Evolutionary conservation across 2,113 vertebrate species (phyloP), one percentile per base, ranked within the genome.

Genomic region (Raja brachyura): DNA sequence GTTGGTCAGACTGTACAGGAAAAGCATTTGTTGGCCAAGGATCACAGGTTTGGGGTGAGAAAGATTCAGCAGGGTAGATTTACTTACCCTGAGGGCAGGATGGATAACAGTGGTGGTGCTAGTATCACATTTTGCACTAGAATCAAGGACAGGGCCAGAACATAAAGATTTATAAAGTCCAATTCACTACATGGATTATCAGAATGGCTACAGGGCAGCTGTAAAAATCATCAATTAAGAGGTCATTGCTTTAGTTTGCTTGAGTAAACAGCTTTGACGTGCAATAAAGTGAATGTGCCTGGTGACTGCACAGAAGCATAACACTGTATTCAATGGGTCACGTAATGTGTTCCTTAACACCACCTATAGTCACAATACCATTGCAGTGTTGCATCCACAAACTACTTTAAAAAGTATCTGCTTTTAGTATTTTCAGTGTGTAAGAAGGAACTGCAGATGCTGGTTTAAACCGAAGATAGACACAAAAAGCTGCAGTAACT

Each of bases 161-260:
- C 59, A 88, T 88, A 88, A 88, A 66, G 28, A 7, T 66, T 14
- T 63, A 63, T 88, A 31, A 86, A 88, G 83, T 88, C 59, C 83
- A 88, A 66, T 88, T 88, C 28, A n/a, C 59, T n/a, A 20, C 59
- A 63, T 63, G 31, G 83, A 66, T 16, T 88, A 66, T 88, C 83
- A 14, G 59, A 88, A 88, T 88, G 59, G n/a, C 83, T 88, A 88
- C 59, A 66, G 83, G 59, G 83, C 14, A 88, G 83, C 59, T 31
- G 59, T 88, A 88, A 88, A 88, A 88, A 88, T n/a, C 83, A 88
- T 88, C 83, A 88, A 88, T 66, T 88, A 88, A 88, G 83, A 66
- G 83, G 59, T 63, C 28, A 31, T 88, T 86, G 83, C 28, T 86
- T 61, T 86, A 56, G 22, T 63, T 86, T 63, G 83, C 83, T 63